These are phyloP conservation scores for Orientallactaga bullata DNA, from an alignment of 2,113 vertebrate species.

Conservation along the genomic window DNA sequence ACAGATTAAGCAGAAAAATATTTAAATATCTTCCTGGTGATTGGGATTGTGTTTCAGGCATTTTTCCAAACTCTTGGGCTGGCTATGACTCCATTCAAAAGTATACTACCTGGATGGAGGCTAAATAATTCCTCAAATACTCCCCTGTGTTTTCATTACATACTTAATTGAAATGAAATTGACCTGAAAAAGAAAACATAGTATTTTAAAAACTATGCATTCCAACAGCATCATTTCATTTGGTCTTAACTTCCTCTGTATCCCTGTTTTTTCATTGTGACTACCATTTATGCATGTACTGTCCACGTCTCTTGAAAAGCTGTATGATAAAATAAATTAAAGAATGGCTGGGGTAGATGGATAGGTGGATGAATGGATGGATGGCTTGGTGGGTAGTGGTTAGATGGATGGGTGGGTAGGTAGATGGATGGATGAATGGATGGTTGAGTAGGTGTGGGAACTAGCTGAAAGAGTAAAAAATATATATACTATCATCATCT, in stretches of 20 bases:
- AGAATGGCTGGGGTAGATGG: no score
- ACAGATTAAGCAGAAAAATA: not conserved
- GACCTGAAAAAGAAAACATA: not conserved
- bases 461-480: not conserved
- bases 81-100: not conserved
- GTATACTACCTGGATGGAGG: not conserved
- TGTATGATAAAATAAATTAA: not conserved
- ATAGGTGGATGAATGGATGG: not conserved
- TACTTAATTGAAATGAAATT: not conserved
- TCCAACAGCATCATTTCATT: not conserved
- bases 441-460: not conserved
- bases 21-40: not conserved
- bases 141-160: not conserved
- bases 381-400: not conserved
- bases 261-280: not conserved
- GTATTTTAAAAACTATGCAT: not conserved
- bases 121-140: not conserved
- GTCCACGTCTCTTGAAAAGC: not conserved
- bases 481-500: no score
- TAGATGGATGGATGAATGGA: not conserved
- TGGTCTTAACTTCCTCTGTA: not conserved
- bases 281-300: not conserved
- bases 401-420: not conserved
- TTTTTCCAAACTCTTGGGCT: not conserved
- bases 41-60: not conserved